phyloP scores from a whole-genome alignment of 1,140 invertebrate genomes.

The Caenorhabditis briggsae region DNA sequence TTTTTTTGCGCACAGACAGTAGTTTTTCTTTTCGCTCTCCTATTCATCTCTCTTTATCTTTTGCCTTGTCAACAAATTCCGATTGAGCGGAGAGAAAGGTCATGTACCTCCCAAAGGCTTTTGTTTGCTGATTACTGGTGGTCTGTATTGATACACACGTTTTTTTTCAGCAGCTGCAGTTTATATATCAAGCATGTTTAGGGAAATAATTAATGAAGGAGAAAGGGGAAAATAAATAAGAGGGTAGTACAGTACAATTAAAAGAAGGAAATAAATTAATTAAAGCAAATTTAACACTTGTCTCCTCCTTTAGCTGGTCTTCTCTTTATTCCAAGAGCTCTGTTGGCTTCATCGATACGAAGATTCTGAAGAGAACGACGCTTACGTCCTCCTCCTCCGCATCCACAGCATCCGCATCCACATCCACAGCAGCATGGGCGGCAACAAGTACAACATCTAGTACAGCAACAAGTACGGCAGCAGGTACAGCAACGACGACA shows the following conservation, averaged over 20 bases:
- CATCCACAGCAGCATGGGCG: conserved; percentile 58
- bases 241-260: neutral
- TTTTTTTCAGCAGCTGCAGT: neutral
- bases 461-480: conserved; percentile 47
- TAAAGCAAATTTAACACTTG: conserved; percentile 19
- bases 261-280: neutral
- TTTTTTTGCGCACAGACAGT: conserved; percentile 10
- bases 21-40: neutral
- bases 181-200: no score
- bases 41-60: conserved; percentile 44
- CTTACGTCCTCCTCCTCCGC: conserved; percentile 58
- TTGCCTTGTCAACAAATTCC: conserved; percentile 20
- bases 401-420: conserved; percentile 54
- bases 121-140: conserved; percentile 26
- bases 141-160: neutral
- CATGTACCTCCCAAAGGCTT: neutral
- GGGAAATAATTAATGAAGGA: neutral
- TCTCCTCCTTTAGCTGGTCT: conserved; percentile 31
- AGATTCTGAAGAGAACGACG: conserved; percentile 61
- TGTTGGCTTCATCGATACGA: conserved; percentile 55
- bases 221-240: neutral
- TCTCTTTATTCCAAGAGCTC: conserved; percentile 39
- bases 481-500: conserved; percentile 48
- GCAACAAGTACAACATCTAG: conserved; percentile 59
- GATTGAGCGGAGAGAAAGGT: conserved; percentile 31